These are phyloP conservation scores for Trichoplusia ni DNA, from an alignment of 1,140 invertebrate species.

Conservation along the genomic window DNA sequence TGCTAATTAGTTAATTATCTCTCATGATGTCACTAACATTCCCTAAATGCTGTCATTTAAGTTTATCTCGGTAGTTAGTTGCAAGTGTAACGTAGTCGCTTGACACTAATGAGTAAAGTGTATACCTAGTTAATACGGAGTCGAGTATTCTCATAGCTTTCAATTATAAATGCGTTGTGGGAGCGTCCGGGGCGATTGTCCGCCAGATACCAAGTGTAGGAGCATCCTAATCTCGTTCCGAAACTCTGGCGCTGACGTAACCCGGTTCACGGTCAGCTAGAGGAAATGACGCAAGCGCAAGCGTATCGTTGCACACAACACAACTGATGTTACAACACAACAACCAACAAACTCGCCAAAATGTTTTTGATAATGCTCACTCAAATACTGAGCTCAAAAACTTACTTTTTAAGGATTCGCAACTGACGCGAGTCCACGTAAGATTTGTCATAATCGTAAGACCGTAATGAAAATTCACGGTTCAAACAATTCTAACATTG, in stretches of 20 bases:
- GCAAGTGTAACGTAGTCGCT: too few species aligned
- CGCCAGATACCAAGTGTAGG: slow-evolving; percentile 57
- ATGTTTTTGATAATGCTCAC: slow-evolving; percentile 48
- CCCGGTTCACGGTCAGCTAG: slow-evolving; percentile 73
- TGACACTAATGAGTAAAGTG: too few species aligned
- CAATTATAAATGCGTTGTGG: slow-evolving; percentile 17
- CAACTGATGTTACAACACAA: slow-evolving; percentile 61
- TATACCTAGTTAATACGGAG: slow-evolving; percentile 22
- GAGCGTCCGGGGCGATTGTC: slow-evolving; percentile 34
- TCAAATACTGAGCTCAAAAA: neutral
- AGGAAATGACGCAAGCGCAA: slow-evolving; percentile 76
- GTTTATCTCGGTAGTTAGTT: too few species aligned
- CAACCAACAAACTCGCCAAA: slow-evolving; percentile 55
- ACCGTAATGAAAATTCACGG: slow-evolving; percentile 3
- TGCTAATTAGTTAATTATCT: slow-evolving; percentile 30
- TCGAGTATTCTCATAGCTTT: slow-evolving; percentile 8
- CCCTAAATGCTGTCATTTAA: slow-evolving; percentile 31
- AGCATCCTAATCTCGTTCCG: slow-evolving; percentile 70
- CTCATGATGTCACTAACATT: slow-evolving; percentile 42
- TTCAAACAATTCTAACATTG: neutral
- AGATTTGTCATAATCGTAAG: slow-evolving; percentile 3
- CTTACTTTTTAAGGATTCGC: slow-evolving; percentile 4
- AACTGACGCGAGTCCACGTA: neutral
- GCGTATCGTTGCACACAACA: slow-evolving; percentile 42
- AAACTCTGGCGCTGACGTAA: slow-evolving; percentile 65